phyloP scores from a whole-genome alignment of 2,113 vertebrate genomes.

The Notarius lentiginosus region DNA sequence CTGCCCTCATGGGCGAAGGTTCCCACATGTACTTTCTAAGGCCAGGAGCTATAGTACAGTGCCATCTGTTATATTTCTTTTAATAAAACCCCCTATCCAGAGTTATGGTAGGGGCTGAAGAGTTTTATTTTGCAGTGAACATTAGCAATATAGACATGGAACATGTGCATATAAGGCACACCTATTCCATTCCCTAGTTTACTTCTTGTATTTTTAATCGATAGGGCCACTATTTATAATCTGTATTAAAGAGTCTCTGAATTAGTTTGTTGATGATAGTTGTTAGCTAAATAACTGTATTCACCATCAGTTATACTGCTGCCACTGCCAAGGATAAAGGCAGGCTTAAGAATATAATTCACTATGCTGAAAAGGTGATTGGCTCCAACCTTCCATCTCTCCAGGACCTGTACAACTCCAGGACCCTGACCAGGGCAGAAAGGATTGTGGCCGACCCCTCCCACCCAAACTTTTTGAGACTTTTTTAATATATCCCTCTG shows the following conservation, averaged over 20 bases:
- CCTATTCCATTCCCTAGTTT: background rate
- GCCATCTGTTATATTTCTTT: constrained; percentile 42
- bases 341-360: too few species aligned
- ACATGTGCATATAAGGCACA: background rate
- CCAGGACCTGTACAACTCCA: too few species aligned
- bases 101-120: background rate
- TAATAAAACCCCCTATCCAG: constrained; percentile 19
- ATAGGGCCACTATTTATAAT: background rate
- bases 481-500: too few species aligned
- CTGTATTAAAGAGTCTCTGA: background rate
- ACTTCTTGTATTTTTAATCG: background rate
- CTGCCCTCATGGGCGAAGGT: constrained; percentile 18
- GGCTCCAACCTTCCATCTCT: too few species aligned
- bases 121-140: background rate
- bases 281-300: background rate
- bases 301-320: too few species aligned
- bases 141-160: background rate
- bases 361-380: too few species aligned
- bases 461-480: too few species aligned
- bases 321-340: too few species aligned
- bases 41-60: constrained; percentile 25
- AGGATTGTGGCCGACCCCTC: too few species aligned
- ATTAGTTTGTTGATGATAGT: background rate
- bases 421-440: too few species aligned
- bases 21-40: constrained; percentile 29